phyloP scores from a whole-genome alignment of 2,113 vertebrate genomes.

The Desmodus rotundus region DNA sequence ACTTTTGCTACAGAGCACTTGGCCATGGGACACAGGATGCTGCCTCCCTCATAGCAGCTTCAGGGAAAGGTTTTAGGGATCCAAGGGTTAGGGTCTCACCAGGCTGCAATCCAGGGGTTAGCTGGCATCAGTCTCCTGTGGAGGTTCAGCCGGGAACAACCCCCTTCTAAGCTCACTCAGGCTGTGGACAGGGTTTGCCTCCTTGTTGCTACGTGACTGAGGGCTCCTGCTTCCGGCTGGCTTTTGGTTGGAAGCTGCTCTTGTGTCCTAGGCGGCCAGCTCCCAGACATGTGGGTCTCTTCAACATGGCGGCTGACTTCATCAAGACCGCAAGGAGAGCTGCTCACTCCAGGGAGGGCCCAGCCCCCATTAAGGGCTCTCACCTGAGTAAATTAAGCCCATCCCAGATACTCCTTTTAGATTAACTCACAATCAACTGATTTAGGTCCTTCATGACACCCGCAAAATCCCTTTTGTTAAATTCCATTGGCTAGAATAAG shows the following conservation, averaged over 20 bases:
- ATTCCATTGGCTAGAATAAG: not conserved
- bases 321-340: not conserved
- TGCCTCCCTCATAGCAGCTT: not conserved
- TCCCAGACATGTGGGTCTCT: rapidly evolving
- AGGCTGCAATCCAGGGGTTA: not conserved
- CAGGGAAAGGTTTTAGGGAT: not conserved
- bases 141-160: not conserved
- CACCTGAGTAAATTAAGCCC: not conserved
- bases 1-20: not conserved
- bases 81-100: not conserved
- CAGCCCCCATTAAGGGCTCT: not conserved
- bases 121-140: not conserved
- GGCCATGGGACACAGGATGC: rapidly evolving
- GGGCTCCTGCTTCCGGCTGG: no score
- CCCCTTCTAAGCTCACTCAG: not conserved
- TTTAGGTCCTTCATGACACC: not conserved
- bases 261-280: not conserved
- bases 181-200: not conserved
- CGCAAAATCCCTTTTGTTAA: not conserved
- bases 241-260: not conserved
- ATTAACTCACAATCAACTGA: not conserved
- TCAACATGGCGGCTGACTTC: not conserved
- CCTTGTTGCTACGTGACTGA: not conserved
- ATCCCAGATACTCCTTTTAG: not conserved
- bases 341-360: not conserved